Evolutionary conservation across 1,140 invertebrate genomes (phyloP).

Genomic region (Pollicipes pollicipes): DNA sequence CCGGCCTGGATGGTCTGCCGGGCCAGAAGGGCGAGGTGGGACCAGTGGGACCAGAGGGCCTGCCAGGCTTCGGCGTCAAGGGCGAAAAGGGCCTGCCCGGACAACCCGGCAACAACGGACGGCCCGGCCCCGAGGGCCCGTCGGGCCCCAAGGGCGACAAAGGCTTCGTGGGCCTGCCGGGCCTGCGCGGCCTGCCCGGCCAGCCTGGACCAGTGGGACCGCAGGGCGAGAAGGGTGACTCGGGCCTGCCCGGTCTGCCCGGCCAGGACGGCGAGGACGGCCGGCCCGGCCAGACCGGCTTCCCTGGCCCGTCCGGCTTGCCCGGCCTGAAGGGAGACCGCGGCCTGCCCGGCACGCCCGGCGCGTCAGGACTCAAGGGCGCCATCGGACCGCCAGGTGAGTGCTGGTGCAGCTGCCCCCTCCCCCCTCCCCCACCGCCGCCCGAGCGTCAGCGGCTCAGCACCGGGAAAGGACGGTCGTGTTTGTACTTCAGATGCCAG

Average conservation of each 20-base stretch:
- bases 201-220: constrained; percentile 38
- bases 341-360: constrained; percentile 33
- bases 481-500: too few species aligned
- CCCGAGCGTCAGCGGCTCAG: too few species aligned
- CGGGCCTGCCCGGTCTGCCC: constrained; percentile 18
- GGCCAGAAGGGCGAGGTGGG: constrained; percentile 36
- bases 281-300: constrained; percentile 29
- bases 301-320: constrained; percentile 17
- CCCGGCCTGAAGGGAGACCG: constrained; percentile 18
- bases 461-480: too few species aligned
- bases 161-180: constrained; percentile 22
- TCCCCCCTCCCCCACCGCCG: too few species aligned
- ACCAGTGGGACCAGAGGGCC: too few species aligned
- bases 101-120: constrained; percentile 47
- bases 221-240: constrained; percentile 44
- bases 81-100: constrained; percentile 45
- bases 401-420: too few species aligned
- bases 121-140: constrained; percentile 47
- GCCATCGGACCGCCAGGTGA: constrained; percentile 22
- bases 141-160: constrained; percentile 46
- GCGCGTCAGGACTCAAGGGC: constrained; percentile 39
- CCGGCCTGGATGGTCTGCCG: constrained; percentile 17
- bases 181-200: constrained; percentile 50
- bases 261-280: too few species aligned
- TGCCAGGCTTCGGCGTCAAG: too few species aligned